phyloP scores from a whole-genome alignment of 2,888 invertebrate species.

The Ennomos quercinarius region DNA sequence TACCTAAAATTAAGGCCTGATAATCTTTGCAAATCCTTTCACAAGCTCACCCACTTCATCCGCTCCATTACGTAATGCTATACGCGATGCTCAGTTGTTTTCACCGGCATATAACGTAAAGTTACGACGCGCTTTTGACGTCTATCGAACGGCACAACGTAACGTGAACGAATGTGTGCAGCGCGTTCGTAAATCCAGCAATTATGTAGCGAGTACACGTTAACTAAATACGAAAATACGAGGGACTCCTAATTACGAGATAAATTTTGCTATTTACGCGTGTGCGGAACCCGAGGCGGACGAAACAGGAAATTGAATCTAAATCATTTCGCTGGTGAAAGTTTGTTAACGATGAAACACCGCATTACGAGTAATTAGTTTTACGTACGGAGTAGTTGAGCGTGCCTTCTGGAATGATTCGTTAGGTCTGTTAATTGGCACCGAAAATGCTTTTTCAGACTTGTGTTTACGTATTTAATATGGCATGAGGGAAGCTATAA shows the following conservation, averaged over 20 bases:
- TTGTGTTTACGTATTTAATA: too few relatives aligned
- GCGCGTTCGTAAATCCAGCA: constrained; percentile 43
- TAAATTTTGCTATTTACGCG: constrained; percentile 46
- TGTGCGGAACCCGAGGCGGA: constrained; percentile 39
- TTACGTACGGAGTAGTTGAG: constrained; percentile 18
- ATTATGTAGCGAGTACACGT: constrained; percentile 44
- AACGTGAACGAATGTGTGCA: constrained; percentile 42
- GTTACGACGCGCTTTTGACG: constrained; percentile 31
- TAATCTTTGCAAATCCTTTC: constrained; percentile 65
- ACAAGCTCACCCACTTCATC: constrained; percentile 40
- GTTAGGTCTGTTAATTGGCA: constrained; percentile 17
- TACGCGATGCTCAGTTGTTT: constrained; percentile 27
- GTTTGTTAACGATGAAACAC: constrained; percentile 34
- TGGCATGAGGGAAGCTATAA: too few relatives aligned
- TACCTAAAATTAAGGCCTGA: constrained; percentile 70
- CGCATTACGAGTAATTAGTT: constrained; percentile 31
- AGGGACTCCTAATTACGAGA: constrained; percentile 52
- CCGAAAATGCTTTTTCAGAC: too few relatives aligned
- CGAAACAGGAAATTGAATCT: constrained; percentile 50
- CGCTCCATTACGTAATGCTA: constrained; percentile 37
- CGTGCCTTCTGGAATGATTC: constrained; percentile 17
- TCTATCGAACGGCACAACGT: constrained; percentile 34
- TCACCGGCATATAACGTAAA: constrained; percentile 22
- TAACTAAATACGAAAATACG: constrained; percentile 53
- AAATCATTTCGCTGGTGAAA: constrained; percentile 47